These are phyloP conservation scores for Crotalus helleri DNA, from an alignment of 2,113 vertebrate species.

Conservation along the genomic window DNA sequence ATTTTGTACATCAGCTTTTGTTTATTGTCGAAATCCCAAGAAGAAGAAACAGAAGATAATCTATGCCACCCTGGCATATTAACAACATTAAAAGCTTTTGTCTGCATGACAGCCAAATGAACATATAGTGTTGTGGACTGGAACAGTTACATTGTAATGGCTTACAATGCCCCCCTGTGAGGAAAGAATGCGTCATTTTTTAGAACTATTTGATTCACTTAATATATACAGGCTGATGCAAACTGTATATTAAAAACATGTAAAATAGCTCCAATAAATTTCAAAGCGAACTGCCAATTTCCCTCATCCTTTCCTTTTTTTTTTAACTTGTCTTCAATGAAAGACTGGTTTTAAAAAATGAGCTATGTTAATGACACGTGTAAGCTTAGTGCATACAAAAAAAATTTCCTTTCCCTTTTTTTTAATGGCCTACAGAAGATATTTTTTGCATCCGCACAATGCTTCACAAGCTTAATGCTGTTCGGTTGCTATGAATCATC, in stretches of 20 bases:
- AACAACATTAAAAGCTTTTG: conserved; percentile 86
- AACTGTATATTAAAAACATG: conserved; percentile 87
- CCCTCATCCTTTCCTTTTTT: conserved; percentile 49
- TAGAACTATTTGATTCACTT: conserved; percentile 88
- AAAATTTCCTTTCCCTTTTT: conserved; percentile 64
- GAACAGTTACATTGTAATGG: conserved; percentile 94
- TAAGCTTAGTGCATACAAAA: conserved; percentile 88
- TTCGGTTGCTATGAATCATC: conserved; percentile 88
- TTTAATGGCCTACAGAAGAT: conserved; percentile 85
- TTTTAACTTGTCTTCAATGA: conserved; percentile 76
- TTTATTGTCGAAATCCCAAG: conserved; percentile 53
- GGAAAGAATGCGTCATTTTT: conserved; percentile 81
- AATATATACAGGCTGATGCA: conserved; percentile 87
- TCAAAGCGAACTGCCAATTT: conserved; percentile 78
- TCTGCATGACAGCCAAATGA: conserved; percentile 82
- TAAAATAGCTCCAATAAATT: conserved; percentile 91
- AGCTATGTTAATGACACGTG: conserved; percentile 93
- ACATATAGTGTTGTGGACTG: conserved; percentile 88
- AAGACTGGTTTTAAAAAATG: conserved; percentile 88
- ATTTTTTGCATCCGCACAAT: conserved; percentile 90
- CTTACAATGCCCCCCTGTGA: conserved; percentile 88
- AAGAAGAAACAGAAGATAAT: conserved; percentile 70
- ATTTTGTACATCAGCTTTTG: conserved; percentile 53
- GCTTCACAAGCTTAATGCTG: conserved; percentile 90
- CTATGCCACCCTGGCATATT: conserved; percentile 69